Evolutionary conservation across 2,113 vertebrate genomes (phyloP).

Genomic region (Petrocephalus zakoni): DNA sequence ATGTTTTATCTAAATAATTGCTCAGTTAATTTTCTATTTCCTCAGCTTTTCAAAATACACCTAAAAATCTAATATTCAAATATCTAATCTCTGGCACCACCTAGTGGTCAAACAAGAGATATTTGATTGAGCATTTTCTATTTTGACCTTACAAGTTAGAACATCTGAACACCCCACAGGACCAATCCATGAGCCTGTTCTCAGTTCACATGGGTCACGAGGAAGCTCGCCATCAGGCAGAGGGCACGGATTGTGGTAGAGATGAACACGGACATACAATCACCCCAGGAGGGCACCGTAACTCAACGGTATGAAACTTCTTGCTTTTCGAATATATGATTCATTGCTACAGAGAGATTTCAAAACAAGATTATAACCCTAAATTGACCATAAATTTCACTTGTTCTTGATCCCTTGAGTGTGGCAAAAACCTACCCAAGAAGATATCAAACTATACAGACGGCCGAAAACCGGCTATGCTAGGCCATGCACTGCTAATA

Average conservation of each 20-base stretch:
- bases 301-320: constrained; percentile 39
- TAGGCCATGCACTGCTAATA: neutral
- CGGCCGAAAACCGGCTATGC: neutral
- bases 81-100: neutral
- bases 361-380: neutral
- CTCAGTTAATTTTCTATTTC: neutral
- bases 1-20: neutral
- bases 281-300: constrained; percentile 44
- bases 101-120: neutral
- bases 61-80: neutral
- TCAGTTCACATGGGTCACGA: constrained; percentile 50
- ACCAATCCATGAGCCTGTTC: constrained; percentile 45
- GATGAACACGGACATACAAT: constrained; percentile 27
- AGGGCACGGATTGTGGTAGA: constrained; percentile 20
- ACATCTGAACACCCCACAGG: constrained; percentile 41
- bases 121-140: neutral
- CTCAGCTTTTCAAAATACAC: neutral
- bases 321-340: neutral
- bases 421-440: neutral
- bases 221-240: constrained; percentile 18
- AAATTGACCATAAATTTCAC: neutral
- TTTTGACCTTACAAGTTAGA: neutral
- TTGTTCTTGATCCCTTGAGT: neutral
- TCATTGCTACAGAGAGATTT: neutral
- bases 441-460: neutral